phyloP scores from a whole-genome alignment of 2,797 vertebrate genomes.

The Atherinosoma microstoma region DNA sequence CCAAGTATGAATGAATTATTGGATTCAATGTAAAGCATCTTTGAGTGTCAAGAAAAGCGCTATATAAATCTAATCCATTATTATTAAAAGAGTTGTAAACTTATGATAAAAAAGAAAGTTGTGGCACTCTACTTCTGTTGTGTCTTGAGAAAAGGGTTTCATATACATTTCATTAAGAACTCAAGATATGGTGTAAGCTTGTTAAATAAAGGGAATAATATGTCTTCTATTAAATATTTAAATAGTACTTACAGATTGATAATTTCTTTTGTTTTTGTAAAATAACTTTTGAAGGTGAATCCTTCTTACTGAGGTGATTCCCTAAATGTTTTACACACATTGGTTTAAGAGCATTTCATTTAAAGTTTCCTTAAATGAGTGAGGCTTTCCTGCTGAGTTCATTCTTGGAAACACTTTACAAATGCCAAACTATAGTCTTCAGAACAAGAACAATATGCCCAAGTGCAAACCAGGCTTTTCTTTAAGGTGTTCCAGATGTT shows the following conservation, averaged over 20 bases:
- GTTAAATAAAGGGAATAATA: neutral
- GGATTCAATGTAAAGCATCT: too few relatives aligned
- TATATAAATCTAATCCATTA: too few relatives aligned
- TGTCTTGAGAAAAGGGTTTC: neutral
- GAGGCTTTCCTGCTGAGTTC: constrained; percentile 5
- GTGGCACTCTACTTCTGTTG: neutral
- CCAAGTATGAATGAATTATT: too few relatives aligned
- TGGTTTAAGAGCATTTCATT: constrained; percentile 8
- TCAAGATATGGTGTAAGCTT: neutral
- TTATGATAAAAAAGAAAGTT: neutral
- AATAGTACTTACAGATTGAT: too few relatives aligned
- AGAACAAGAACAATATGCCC: constrained; percentile 20
- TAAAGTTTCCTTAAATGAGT: constrained; percentile 20
- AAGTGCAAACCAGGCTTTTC: constrained; percentile 31
- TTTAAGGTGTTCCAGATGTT: constrained; percentile 64
- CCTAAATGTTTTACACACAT: neutral
- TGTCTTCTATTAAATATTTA: neutral
- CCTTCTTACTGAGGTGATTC: neutral
- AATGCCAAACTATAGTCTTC: constrained; percentile 23
- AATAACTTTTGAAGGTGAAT: neutral
- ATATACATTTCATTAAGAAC: neutral
- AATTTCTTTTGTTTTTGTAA: too few relatives aligned
- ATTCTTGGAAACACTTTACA: constrained; percentile 30
- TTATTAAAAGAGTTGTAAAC: too few relatives aligned
- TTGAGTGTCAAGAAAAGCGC: too few relatives aligned